Evolutionary conservation across 2,797 vertebrate species (phyloP).

Genomic region (Enteromius afrohamiltoni): DNA sequence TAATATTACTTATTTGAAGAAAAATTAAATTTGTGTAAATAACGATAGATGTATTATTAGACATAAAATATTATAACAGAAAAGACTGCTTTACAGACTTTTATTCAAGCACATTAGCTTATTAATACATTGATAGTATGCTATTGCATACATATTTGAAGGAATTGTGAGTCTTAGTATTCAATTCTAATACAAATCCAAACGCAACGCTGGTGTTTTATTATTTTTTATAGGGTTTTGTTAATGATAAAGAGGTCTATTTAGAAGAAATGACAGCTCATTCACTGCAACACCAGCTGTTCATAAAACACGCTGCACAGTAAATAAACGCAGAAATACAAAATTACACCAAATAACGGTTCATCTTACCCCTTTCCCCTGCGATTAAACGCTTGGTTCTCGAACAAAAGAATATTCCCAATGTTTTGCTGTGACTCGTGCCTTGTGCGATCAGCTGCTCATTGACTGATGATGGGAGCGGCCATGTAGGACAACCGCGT

Average conservation of each 20-base stretch:
- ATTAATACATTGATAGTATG: neutral
- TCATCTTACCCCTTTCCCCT: conserved; percentile 3
- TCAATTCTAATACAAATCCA: neutral
- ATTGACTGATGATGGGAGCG: conserved; percentile 67
- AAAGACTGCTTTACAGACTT: neutral
- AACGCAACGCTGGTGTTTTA: neutral
- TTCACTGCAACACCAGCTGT: neutral
- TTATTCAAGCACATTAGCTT: neutral
- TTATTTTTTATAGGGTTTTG: neutral
- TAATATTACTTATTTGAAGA: neutral
- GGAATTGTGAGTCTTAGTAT: neutral
- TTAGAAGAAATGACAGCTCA: conserved; percentile 21
- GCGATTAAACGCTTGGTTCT: neutral
- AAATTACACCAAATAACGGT: neutral
- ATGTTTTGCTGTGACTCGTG: neutral
- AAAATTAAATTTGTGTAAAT: neutral
- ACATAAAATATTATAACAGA: neutral
- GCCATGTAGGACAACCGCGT: conserved; percentile 71
- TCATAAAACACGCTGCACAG: neutral
- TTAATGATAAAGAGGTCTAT: neutral
- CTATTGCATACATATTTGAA: neutral
- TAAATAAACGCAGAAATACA: neutral
- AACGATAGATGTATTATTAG: neutral
- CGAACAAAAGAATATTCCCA: neutral
- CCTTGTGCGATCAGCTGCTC: conserved; percentile 65